Percentiles rank a stretch among this genome's conserved stretches.
phyloP scores from a whole-genome alignment of 2,888 invertebrate species.

The Malachius bipustulatus region DNA sequence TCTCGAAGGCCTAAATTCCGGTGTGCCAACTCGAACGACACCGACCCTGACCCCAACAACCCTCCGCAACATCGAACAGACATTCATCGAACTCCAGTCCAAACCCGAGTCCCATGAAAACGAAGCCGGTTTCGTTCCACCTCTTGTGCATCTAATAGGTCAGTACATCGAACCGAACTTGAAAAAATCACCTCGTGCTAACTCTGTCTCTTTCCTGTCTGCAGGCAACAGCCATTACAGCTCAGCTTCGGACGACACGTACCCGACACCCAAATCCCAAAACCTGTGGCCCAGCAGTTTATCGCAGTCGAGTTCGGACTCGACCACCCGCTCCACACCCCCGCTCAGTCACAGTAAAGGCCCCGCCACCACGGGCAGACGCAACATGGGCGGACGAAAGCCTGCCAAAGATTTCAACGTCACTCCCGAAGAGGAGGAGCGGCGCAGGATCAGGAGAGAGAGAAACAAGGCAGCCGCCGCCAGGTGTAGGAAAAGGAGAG shows the following conservation, averaged over 20 bases:
- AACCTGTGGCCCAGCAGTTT: conserved; percentile 33
- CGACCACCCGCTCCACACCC: conserved; percentile 31
- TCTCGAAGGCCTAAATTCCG: conserved; percentile 75
- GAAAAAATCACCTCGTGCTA: background rate
- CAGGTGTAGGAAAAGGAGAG: conserved; percentile 86
- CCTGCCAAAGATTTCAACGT: conserved; percentile 66
- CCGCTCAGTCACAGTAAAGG: conserved; percentile 25
- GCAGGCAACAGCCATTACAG: conserved; percentile 37
- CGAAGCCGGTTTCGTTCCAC: conserved; percentile 91
- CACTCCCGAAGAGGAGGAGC: conserved; percentile 86
- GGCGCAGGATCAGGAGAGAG: conserved; percentile 75
- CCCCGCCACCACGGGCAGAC: conserved; percentile 34
- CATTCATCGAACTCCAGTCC: conserved; percentile 75
- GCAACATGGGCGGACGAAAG: conserved; percentile 76
- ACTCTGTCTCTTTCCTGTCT: conserved; percentile 15
- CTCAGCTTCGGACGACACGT: conserved; percentile 33
- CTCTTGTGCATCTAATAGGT: conserved; percentile 44
- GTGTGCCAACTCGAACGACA: conserved; percentile 86
- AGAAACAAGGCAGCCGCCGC: conserved; percentile 97
- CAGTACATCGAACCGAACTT: conserved; percentile 17
- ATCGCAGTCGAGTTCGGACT: conserved; percentile 34
- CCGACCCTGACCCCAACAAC: conserved; percentile 91
- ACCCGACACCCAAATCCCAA: conserved; percentile 28
- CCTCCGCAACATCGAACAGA: conserved; percentile 82
- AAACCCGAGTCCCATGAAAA: conserved; percentile 61